Evolutionary conservation across 2,888 invertebrate genomes (phyloP).

Genomic region (Hofmannophila pseudospretella): DNA sequence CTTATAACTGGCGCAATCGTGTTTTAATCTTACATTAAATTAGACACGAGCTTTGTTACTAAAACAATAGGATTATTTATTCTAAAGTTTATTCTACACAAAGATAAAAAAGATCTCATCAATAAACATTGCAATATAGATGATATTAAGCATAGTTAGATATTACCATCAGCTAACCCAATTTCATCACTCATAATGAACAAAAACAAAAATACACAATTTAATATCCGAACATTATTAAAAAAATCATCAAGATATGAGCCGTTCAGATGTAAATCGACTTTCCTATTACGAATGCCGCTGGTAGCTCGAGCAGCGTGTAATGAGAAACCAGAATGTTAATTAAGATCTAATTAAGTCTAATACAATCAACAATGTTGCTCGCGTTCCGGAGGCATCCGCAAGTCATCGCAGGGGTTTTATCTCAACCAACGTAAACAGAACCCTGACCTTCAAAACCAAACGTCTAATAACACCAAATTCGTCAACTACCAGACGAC

Average conservation of each 20-base stretch:
- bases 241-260: conserved; percentile 63
- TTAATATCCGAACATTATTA: conserved; percentile 40
- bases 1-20: no score
- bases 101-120: no score
- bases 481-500: conserved; percentile 18
- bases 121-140: conserved; percentile 9
- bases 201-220: conserved; percentile 32
- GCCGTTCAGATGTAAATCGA: conserved; percentile 57
- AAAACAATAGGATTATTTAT: no score
- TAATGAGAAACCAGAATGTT: conserved; percentile 77
- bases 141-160: no score
- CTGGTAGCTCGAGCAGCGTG: conserved; percentile 72
- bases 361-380: conserved; percentile 77
- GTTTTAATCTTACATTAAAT: no score
- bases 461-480: conserved; percentile 17
- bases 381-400: conserved; percentile 68
- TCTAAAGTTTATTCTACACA: no score
- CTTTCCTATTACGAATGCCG: conserved; percentile 65
- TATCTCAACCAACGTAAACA: conserved; percentile 34
- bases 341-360: conserved; percentile 77
- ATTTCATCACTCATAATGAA: conserved; percentile 46
- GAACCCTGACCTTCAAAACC: conserved; percentile 50
- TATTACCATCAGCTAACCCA: conserved; percentile 38
- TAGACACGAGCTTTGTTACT: no score
- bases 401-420: conserved; percentile 70